Percentiles rank a stretch among this genome's conserved stretches.
phyloP scores from a whole-genome alignment of 2,888 invertebrate species.

The Chrysolina americana region DNA sequence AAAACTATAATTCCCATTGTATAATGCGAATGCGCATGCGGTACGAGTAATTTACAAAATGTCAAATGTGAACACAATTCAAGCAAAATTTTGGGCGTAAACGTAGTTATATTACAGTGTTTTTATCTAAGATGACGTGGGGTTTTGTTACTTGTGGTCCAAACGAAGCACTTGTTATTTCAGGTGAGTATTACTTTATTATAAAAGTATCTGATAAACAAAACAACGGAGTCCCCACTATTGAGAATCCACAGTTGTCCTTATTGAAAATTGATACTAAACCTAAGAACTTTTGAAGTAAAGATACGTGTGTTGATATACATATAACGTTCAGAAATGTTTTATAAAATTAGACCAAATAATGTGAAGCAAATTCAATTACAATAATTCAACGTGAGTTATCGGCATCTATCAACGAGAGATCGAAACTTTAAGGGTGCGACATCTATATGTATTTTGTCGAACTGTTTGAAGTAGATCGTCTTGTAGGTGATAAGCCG shows the following conservation, averaged over 20 bases:
- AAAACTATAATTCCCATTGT: slow-evolving; percentile 10
- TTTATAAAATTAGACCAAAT: too few species aligned
- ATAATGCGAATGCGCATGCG: slow-evolving; percentile 36
- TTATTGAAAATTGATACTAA: too few species aligned
- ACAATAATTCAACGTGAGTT: not conserved
- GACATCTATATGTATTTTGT: too few species aligned
- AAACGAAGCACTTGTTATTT: slow-evolving; percentile 94
- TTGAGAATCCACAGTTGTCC: too few species aligned
- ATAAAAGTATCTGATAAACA: too few species aligned
- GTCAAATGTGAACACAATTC: slow-evolving; percentile 5
- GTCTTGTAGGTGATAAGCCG: too few species aligned
- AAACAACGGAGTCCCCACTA: too few species aligned
- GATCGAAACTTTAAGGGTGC: not conserved
- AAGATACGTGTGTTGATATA: too few species aligned
- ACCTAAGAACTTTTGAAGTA: too few species aligned
- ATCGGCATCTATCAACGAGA: not conserved
- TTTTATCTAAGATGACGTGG: slow-evolving; percentile 69
- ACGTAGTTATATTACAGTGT: slow-evolving; percentile 2
- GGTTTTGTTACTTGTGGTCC: slow-evolving; percentile 96
- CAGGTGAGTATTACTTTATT: slow-evolving; percentile 76
- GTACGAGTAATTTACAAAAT: not conserved
- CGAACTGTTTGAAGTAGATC: too few species aligned
- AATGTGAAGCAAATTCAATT: not conserved
- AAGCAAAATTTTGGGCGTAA: slow-evolving; percentile 32
- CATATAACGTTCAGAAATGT: too few species aligned